phyloP scores from a whole-genome alignment of 2,113 vertebrate species.

The Typhlomys cinereus region DNA sequence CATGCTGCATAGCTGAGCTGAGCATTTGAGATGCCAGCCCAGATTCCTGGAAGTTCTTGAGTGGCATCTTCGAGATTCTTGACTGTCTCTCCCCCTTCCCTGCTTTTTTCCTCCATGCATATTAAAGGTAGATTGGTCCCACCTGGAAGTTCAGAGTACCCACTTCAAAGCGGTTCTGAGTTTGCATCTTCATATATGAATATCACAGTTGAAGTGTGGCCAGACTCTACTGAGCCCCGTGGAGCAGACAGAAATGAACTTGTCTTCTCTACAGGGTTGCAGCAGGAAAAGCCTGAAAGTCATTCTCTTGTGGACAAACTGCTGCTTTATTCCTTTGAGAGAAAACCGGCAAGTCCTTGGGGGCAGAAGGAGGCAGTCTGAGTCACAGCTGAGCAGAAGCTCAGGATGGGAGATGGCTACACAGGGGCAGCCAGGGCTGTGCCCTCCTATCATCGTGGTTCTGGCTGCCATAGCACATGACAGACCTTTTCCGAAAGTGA shows the following conservation, averaged over 20 bases:
- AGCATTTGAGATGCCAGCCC: neutral
- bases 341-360: conserved; percentile 44
- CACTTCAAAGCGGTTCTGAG: neutral
- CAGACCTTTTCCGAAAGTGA: neutral
- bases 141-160: neutral
- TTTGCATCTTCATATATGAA: neutral
- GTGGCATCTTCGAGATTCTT: neutral
- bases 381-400: neutral
- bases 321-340: conserved; percentile 56
- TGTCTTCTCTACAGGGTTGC: neutral
- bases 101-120: neutral
- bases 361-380: conserved; percentile 1
- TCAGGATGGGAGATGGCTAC: too few species aligned
- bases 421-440: neutral
- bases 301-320: conserved; percentile 22
- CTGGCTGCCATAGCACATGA: neutral
- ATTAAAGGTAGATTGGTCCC: neutral
- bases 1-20: neutral
- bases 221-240: neutral
- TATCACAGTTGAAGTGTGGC: neutral
- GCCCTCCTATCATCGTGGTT: neutral
- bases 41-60: neutral
- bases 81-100: neutral
- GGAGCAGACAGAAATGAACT: conserved; percentile 6
- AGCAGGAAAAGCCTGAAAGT: conserved; percentile 14